A percentile compares a stretch with the other conserved stretches of the same genome.
Evolutionary conservation across 2,888 invertebrate species (phyloP).

Genomic region (Troides oblongomaculatus): DNA sequence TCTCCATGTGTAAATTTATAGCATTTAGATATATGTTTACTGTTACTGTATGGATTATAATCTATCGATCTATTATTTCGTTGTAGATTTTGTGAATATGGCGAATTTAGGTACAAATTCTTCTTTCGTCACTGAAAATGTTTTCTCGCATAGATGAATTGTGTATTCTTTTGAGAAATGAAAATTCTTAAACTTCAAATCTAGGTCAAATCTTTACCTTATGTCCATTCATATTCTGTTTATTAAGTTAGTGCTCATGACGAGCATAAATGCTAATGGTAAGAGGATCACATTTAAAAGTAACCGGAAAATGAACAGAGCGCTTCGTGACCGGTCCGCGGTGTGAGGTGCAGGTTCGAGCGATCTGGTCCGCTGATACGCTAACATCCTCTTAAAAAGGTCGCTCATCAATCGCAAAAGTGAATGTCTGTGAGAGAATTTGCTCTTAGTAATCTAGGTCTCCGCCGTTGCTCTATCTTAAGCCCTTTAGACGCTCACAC

Average conservation of each 20-base stretch:
- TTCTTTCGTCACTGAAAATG: no score
- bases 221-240: neutral
- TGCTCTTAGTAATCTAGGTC: constrained; percentile 29
- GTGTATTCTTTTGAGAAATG: no score
- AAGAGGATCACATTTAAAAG: constrained; percentile 11
- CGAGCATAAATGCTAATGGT: neutral
- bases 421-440: constrained; percentile 34
- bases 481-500: constrained; percentile 22
- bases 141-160: no score
- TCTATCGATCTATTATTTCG: no score
- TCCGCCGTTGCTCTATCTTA: constrained; percentile 14
- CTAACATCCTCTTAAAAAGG: constrained; percentile 32
- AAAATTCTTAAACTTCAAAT: no score
- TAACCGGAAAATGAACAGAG: constrained; percentile 18
- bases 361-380: no score
- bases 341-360: constrained; percentile 32
- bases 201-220: no score
- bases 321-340: constrained; percentile 33
- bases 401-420: constrained; percentile 30
- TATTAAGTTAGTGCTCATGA: neutral
- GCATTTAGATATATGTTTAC: no score
- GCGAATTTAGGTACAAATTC: neutral
- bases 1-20: no score
- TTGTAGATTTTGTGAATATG: neutral
- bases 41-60: no score